phyloP scores from a whole-genome alignment of 1,140 invertebrate species.

The Acromyrmex heyeri region DNA sequence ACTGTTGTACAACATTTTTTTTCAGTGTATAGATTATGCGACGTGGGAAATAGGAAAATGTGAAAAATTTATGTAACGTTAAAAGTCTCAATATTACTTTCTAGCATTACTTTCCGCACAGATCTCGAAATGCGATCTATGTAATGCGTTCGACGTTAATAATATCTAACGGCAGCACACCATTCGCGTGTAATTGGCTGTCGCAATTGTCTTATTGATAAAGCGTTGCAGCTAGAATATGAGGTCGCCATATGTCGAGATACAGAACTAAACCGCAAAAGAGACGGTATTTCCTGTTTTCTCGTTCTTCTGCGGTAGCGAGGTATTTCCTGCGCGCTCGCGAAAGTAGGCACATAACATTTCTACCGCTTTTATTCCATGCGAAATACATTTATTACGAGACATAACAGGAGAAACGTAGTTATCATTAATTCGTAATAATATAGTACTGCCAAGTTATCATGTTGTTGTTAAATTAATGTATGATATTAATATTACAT shows the following conservation, averaged over 20 bases:
- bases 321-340: neutral
- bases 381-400: neutral
- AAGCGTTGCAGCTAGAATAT: constrained; percentile 22
- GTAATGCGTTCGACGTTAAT: constrained; percentile 1
- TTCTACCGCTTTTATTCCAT: neutral
- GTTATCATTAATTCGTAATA: neutral
- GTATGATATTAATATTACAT: neutral
- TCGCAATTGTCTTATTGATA: constrained; percentile 29
- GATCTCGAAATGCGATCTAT: neutral
- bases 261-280: constrained; percentile 39
- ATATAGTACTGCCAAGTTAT: neutral
- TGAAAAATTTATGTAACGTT: neutral
- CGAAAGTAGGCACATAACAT: constrained; percentile 9
- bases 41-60: neutral
- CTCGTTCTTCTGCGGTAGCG: too few species aligned
- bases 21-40: too few species aligned
- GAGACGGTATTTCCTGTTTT: constrained; percentile 53
- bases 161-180: neutral
- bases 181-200: constrained; percentile 14
- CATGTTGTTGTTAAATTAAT: neutral
- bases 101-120: neutral
- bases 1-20: too few species aligned
- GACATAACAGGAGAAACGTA: neutral
- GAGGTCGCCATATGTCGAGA: constrained; percentile 19
- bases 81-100: neutral